Base-by-base conservation (phyloP, 2,797 vertebrate species). In the Stomatorhinus walkeri region DNA sequence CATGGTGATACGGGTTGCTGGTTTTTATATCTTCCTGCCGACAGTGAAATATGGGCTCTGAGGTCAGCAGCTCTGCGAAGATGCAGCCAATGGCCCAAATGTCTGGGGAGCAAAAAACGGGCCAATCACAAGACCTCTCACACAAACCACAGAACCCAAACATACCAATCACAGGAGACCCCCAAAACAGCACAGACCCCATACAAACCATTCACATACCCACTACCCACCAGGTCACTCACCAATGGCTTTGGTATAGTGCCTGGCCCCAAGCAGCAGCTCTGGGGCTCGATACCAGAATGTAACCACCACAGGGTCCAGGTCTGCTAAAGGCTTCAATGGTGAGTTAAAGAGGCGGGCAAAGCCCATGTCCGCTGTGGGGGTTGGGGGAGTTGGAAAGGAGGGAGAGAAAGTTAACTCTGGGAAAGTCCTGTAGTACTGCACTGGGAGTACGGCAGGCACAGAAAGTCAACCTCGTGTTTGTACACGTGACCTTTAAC, bases 231-330 rank as follows among this genome's bases (percentile, higher is more conserved):
- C 2, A 40, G 28, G 48, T 3, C n/a, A 86, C 97, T 97, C 92
- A 99, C 98, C 98, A 91, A 99, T 99, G 96, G 98, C 98, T 99
- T 99, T 99, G 97, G 98, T 99, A 97, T 99, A 99, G 96, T 99
- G 98, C 93, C 98, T 97, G 93, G 98, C 98, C 93, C 98, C 98
- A 90, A 99, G 97, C 93, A 99, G 96, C 85, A 99, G 95, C 93
- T 99, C 98, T 92, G 98, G 98, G 93, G 98, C 98, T 95, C 98
- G 97, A 96, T 99, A 99, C 98, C 98, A 99, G 95, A 99, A 99
- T 14, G 98, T 99, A 94, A 99, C 98, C 92, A 99, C 98, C 95
- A 99, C 98, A 90, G 98, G 98, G 96, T 99, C 98, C 93, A 99
- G 96, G 96, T 99, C 98, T 93, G 98, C 98, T 98, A 99, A 98